Evolutionary conservation across 1,140 invertebrate species (phyloP).

Genomic region (Drosophila persimilis): DNA sequence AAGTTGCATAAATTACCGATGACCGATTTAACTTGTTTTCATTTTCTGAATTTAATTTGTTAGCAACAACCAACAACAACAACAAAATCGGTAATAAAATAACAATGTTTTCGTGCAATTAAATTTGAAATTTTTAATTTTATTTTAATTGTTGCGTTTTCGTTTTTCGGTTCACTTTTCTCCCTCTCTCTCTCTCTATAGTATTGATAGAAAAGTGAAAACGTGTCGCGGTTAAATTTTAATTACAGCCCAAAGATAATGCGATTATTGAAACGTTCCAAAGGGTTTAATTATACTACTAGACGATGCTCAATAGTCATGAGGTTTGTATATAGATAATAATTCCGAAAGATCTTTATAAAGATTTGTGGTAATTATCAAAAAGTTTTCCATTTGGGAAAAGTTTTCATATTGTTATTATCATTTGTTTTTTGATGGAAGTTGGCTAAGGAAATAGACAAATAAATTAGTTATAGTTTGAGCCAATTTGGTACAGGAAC

Average conservation of each 20-base stretch:
- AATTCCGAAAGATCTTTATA: neutral
- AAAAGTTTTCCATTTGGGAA: neutral
- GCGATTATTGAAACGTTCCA: conserved; percentile 46
- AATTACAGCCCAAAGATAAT: conserved; percentile 70
- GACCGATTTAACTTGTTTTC: conserved; percentile 41
- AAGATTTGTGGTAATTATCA: no score
- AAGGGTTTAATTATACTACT: conserved; percentile 13
- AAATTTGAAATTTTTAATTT: conserved; percentile 68
- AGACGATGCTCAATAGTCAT: conserved; percentile 9
- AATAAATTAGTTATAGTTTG: neutral
- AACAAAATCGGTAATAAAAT: conserved; percentile 16
- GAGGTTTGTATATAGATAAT: neutral
- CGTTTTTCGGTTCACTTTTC: conserved; percentile 38
- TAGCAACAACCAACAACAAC: conserved; percentile 20
- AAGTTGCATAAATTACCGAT: conserved; percentile 73
- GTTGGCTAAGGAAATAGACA: neutral
- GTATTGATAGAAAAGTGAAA: conserved; percentile 64
- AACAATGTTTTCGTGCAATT: conserved; percentile 29
- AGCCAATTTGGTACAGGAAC: conserved; percentile 1
- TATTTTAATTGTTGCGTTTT: conserved; percentile 67
- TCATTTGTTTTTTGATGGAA: neutral
- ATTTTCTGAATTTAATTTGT: conserved; percentile 31
- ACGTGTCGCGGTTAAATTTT: conserved; percentile 60
- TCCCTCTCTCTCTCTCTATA: conserved; percentile 32
- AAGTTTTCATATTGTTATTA: neutral